Percentiles rank a stretch among this genome's conserved stretches.
Conservation (phyloP, 2,797 vertebrate species). For the Carapus acus region DNA sequence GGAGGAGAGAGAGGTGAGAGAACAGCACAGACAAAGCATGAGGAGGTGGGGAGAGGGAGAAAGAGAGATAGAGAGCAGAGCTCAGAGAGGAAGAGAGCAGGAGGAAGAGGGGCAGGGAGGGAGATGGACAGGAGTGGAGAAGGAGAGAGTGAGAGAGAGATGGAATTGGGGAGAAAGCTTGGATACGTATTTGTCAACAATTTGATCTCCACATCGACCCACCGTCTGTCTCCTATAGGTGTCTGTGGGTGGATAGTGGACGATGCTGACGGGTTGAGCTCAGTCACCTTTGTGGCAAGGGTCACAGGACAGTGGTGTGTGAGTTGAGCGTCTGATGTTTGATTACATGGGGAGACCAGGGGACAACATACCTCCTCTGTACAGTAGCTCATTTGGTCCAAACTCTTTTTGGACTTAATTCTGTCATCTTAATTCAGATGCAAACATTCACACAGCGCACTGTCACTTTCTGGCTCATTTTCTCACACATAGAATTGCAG, state of each 20-base stretch:
- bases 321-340: too few relatives aligned
- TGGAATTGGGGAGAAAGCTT: constrained; percentile 45
- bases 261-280: background rate
- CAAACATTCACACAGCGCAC: background rate
- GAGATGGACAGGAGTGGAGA: constrained; percentile 37
- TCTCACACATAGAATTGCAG: constrained; percentile 11
- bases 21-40: constrained; percentile 39
- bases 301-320: background rate
- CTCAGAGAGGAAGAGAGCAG: constrained; percentile 17
- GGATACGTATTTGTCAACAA: constrained; percentile 59
- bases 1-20: constrained; percentile 50
- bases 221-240: too few relatives aligned
- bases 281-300: background rate
- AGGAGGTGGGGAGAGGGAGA: constrained; percentile 15
- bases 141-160: constrained; percentile 22
- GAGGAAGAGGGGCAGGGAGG: constrained; percentile 30
- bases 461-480: constrained; percentile 16
- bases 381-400: background rate
- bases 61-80: constrained; percentile 13
- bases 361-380: background rate
- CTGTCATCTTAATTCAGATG: background rate
- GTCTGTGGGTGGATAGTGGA: constrained; percentile 4
- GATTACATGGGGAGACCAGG: too few relatives aligned
- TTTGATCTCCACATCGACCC: too few relatives aligned
- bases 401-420: background rate